Conservation (phyloP, 1,140 invertebrate species). For the Brachionus rubens region DNA sequence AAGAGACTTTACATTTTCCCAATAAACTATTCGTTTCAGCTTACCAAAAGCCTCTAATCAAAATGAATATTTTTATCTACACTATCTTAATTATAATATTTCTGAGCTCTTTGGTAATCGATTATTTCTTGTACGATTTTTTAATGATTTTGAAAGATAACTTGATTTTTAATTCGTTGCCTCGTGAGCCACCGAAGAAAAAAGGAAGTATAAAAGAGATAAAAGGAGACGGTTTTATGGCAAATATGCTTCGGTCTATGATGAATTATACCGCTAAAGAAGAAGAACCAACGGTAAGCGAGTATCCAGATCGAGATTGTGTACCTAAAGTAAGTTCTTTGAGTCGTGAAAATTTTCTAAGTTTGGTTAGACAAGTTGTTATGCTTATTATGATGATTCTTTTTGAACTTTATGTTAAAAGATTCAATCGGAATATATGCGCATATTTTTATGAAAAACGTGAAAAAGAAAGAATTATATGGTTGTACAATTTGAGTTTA, state of each 20-base stretch:
- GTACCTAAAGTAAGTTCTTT: neutral
- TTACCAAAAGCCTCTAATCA: neutral
- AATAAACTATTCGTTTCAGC: neutral
- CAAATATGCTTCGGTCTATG: neutral
- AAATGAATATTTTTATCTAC: constrained; percentile 28
- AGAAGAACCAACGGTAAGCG: neutral
- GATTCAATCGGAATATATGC: constrained; percentile 17
- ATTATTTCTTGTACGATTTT: neutral
- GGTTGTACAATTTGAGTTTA: neutral
- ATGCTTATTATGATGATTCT: neutral
- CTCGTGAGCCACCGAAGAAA: neutral
- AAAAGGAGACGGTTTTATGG: neutral
- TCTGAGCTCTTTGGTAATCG: neutral
- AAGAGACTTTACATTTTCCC: constrained; percentile 2
- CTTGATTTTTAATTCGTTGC: neutral
- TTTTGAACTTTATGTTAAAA: constrained; percentile 18
- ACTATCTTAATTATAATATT: neutral
- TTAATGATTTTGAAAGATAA: neutral
- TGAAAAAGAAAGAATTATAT: constrained; percentile 16
- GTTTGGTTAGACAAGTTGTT: neutral
- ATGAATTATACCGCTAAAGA: neutral
- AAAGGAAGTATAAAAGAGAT: neutral
- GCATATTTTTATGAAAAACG: constrained; percentile 11
- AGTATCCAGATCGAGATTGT: neutral
- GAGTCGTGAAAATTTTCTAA: neutral